A percentile compares a stretch with the other conserved stretches of the same genome.
phyloP scores from a whole-genome alignment of 2,113 vertebrate genomes.

The Rhagologus leucostigma region DNA sequence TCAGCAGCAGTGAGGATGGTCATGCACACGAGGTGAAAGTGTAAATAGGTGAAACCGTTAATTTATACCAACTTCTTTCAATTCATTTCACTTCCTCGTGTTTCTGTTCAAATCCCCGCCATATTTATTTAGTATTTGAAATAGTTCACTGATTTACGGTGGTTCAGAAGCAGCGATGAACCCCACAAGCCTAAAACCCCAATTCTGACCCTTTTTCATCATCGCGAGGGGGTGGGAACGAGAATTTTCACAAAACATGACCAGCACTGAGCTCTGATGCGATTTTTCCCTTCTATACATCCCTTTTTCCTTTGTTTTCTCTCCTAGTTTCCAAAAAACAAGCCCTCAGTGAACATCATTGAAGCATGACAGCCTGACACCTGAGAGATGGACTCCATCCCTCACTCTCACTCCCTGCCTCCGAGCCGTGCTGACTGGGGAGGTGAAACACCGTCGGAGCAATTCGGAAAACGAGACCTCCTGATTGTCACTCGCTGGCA shows the following conservation, averaged over 20 bases:
- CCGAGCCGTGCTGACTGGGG: slow-evolving; percentile 29
- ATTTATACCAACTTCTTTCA: neutral
- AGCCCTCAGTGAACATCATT: slow-evolving; percentile 71
- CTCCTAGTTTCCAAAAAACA: slow-evolving; percentile 72
- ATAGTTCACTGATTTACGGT: neutral
- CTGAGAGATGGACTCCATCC: slow-evolving; percentile 55
- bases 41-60: neutral
- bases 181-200: neutral
- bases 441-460: slow-evolving; percentile 1
- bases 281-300: neutral
- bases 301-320: neutral
- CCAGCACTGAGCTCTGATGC: neutral
- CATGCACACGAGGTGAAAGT: accelerated
- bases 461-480: neutral
- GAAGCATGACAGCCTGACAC: slow-evolving; percentile 68
- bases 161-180: neutral
- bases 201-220: neutral
- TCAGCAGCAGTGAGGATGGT: neutral
- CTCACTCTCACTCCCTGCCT: slow-evolving; percentile 51
- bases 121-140: neutral
- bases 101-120: neutral
- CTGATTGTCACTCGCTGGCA: neutral
- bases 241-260: neutral
- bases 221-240: accelerated
- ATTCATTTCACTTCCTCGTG: neutral